Evolutionary conservation across 23 tunicate genomes (phyloP), one percentile per base, ranked within the genome.

Genomic region (Styela clava): DNA sequence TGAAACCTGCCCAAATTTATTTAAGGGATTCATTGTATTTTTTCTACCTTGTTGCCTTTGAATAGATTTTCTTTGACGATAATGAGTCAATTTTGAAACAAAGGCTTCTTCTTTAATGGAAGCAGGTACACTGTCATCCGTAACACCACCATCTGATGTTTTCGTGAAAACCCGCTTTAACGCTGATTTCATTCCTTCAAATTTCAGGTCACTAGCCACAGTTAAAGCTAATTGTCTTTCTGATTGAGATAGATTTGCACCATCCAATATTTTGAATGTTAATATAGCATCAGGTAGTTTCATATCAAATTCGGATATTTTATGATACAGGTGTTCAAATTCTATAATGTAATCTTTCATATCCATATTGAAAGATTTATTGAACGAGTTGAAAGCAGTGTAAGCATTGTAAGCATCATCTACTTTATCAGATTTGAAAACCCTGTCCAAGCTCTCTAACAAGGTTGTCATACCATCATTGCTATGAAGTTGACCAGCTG

Each of bases 381-480:
- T 67, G 33, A 82, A 82, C 26, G 35, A 68, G 3, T 35, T 69
- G 69, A 82, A 82, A 21, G 69, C 25, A 23, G 33, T 37, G 24
- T 69, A 82, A 1, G 78, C 77, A 82, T 33, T 16, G 36, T 82
- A 82, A 24, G 85, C 85, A 68, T 82, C 85, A 33, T 82, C 85
- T 29, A 69, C 77, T 28, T 68, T 69, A 24, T 82, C 85, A 3
- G 65, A 27, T 31, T 82, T 69, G 35, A 82, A 82, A 21, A 62
- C 77, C 2, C 24, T 12, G 36, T 82, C 85, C 23, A 82, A 33
- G 21, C 28, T 69, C 21, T 16, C 34, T 2, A 82, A 51, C 77
- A 82, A 82, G 2, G 51, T 20, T 28, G n/a, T 69, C 78, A 82
- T 36, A 3, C 78, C 78, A 68, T 82, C 62, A 20, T 82, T 63